phyloP scores from a whole-genome alignment of 2,797 vertebrate species.

The Hippocampus kuda region DNA sequence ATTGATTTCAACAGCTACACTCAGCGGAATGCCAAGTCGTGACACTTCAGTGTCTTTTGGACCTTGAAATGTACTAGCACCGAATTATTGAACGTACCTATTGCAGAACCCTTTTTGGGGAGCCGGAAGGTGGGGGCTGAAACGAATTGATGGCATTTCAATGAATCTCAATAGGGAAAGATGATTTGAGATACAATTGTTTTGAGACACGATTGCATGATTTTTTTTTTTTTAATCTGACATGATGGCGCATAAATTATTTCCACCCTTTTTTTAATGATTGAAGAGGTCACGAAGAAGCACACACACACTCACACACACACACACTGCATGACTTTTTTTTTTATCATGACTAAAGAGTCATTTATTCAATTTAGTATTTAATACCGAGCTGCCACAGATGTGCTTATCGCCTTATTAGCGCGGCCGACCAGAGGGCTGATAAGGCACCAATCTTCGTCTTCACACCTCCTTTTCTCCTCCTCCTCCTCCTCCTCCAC shows the following conservation, averaged over 20 bases:
- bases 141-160: too few species aligned
- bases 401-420: not conserved
- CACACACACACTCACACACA: not conserved
- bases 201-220: not conserved
- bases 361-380: not conserved
- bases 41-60: too few species aligned
- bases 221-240: not conserved
- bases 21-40: too few species aligned
- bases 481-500: conserved; percentile 1
- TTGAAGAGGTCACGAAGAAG: not conserved
- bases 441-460: conserved; percentile 41
- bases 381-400: not conserved
- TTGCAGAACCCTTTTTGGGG: too few species aligned
- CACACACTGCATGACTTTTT: not conserved
- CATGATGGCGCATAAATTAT: not conserved
- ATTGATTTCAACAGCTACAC: too few species aligned
- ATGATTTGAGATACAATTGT: too few species aligned
- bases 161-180: too few species aligned
- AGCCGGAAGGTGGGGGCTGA: too few species aligned
- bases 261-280: not conserved
- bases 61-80: too few species aligned
- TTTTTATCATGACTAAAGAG: not conserved
- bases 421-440: conserved; percentile 14
- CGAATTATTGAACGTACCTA: too few species aligned
- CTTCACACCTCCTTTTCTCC: conserved; percentile 40